A percentile compares a stretch with the other conserved stretches of the same genome.
Conservation (phyloP, 2,888 invertebrate species). For the Eristalis tenax region DNA sequence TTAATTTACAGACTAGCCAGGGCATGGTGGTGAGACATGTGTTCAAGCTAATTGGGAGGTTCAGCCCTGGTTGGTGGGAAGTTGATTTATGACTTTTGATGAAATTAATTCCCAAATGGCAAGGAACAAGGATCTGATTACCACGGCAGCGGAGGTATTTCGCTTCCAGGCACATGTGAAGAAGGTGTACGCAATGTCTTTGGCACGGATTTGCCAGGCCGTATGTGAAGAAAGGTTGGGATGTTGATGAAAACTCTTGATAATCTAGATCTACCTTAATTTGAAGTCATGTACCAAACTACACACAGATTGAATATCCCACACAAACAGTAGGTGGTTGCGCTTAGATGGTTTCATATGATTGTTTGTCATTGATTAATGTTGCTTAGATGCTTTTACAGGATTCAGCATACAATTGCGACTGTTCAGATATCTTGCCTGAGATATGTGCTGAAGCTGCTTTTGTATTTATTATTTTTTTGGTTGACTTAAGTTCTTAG, state of each 20-base stretch:
- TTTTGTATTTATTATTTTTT: no score
- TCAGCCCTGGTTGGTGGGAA: not conserved
- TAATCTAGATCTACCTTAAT: not conserved
- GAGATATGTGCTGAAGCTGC: no score
- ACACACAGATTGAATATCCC: not conserved
- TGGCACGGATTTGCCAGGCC: not conserved
- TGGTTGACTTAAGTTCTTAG: no score
- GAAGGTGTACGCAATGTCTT: not conserved
- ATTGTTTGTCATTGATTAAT: no score
- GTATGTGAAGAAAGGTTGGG: not conserved
- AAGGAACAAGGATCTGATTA: not conserved
- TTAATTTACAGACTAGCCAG: constrained; percentile 46
- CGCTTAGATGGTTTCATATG: no score
- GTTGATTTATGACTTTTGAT: constrained; percentile 38
- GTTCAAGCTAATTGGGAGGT: constrained; percentile 44
- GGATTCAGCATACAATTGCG: no score
- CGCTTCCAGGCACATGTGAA: not conserved
- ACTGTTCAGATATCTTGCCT: no score
- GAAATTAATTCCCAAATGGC: not conserved
- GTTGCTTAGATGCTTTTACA: no score
- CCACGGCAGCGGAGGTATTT: not conserved
- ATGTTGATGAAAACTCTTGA: not conserved
- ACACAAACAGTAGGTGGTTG: no score
- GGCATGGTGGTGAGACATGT: constrained; percentile 32
- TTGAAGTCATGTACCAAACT: not conserved